Conservation (phyloP, 2,113 vertebrate species). For the Notiomystis cincta region DNA sequence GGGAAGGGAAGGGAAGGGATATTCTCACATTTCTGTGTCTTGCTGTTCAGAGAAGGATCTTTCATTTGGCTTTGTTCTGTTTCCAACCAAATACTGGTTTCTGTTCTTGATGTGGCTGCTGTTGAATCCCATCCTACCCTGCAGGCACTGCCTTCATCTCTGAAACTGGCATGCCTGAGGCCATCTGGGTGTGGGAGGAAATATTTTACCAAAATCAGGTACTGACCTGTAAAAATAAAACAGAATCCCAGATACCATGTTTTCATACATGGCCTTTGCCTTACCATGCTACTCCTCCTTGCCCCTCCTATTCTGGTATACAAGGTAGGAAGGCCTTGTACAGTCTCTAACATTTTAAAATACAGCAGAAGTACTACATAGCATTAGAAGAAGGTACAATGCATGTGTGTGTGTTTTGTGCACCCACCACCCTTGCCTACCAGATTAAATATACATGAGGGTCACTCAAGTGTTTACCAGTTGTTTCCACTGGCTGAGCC, state of each 20-base stretch:
- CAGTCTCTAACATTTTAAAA: neutral
- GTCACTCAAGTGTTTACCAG: neutral
- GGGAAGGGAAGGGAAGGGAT: neutral
- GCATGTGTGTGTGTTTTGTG: rapidly evolving
- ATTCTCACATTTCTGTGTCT: neutral
- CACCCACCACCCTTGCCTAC: neutral
- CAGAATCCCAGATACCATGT: neutral
- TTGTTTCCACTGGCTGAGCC: conserved; percentile 42
- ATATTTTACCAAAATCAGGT: neutral
- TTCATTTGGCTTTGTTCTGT: neutral
- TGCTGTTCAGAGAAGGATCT: neutral
- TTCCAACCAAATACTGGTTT: neutral
- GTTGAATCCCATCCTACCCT: neutral
- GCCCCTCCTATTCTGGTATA: neutral
- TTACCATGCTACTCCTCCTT: neutral
- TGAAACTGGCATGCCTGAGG: neutral
- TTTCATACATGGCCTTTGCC: neutral
- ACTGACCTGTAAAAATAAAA: neutral
- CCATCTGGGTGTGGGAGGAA: neutral
- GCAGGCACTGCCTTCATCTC: neutral
- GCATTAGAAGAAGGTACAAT: neutral
- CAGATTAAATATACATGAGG: conserved; percentile 26
- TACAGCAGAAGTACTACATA: neutral
- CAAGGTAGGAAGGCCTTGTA: neutral
- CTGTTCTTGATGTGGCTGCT: neutral